These are phyloP conservation scores for Chironex yamaguchii DNA, from an alignment of 30 jellyfish, hydroid and myxozoan species.

Conservation along the genomic window DNA sequence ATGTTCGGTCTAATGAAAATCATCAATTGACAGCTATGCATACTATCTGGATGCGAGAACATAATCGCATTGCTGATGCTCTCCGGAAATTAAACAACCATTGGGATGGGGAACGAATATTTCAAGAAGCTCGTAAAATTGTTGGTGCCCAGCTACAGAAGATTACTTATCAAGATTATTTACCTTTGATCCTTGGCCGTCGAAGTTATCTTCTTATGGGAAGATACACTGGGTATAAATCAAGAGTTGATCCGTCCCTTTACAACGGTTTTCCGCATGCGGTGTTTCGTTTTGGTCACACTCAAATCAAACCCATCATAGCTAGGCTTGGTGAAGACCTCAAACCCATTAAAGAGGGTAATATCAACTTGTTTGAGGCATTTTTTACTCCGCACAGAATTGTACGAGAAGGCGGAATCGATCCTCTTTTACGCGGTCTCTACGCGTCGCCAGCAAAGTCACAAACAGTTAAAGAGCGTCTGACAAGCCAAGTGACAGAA, in stretches of 20 bases:
- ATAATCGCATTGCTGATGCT: slow-evolving; percentile 49
- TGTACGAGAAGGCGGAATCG: slow-evolving; percentile 16
- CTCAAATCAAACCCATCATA: slow-evolving; percentile 29
- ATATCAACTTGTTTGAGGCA: neutral
- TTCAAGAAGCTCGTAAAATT: slow-evolving; percentile 55
- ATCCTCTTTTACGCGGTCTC: slow-evolving; percentile 26
- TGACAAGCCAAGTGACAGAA: neutral
- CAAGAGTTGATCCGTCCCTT: slow-evolving; percentile 16
- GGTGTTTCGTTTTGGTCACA: slow-evolving; percentile 67
- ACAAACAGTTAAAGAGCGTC: neutral
- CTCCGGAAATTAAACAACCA: slow-evolving; percentile 12
- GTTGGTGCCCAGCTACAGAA: slow-evolving; percentile 55
- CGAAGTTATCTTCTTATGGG: neutral
- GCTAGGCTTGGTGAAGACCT: slow-evolving; percentile 19
- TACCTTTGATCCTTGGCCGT: slow-evolving; percentile 1
- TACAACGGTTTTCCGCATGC: slow-evolving; percentile 41
- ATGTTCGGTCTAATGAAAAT: slow-evolving; percentile 50
- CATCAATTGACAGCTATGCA: slow-evolving; percentile 32
- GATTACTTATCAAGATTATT: slow-evolving; percentile 35
- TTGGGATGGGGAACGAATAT: slow-evolving; percentile 42
- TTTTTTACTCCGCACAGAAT: neutral
- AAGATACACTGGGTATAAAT: slow-evolving; percentile 27
- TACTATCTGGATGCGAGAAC: slow-evolving; percentile 59
- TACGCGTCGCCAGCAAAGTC: slow-evolving; percentile 7
- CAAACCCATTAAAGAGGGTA: neutral